Evolutionary conservation across 1,140 invertebrate genomes (phyloP), one percentile per base, ranked within the genome.

Genomic region (Drosophila ananassae): DNA sequence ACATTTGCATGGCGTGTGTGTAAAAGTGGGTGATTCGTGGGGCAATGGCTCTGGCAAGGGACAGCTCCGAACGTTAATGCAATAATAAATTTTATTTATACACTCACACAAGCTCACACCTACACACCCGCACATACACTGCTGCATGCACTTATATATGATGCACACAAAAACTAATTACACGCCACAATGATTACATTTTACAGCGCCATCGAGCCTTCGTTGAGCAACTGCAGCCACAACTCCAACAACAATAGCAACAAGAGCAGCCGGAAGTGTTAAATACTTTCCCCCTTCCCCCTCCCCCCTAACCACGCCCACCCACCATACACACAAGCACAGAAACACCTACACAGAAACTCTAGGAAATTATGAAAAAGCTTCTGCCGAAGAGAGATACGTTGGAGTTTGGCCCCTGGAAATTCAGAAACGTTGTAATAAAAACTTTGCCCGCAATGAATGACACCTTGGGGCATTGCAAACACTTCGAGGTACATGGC

Each of bases 171-270:
- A 87, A 87, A 87, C 82, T 87, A 87, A 87, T 87, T 87, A 87
- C 76, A 87, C 69, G 83, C 83, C 83, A 89, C 79, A 87, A 89
- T 83, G 79, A 87, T 87, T 87, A 89, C 71, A 89, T 87, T 82
- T 89, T 89, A 82, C 78, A 82, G 71, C 58, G 67, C 74, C 74
- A 87, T 78, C 44, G 68, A 87, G 82, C 58, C 69, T 54, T 74
- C 37, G 67, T 57, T 57, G 52, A 69, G 64, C 61, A 63, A 63
- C n/a, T 55, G 34, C 48, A 4, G 34, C 50, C 12, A 17, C 60
- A 54, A 54, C 58, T 21, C 25, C 24, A 52, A 34, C 3, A 56
- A 46, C 51, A 48, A 56, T 13, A 13, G 41, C 21, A 50, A n/a
- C 28, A 39, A 34, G 44, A 34, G 34, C 5, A 50, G 44, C 67